Evolutionary conservation across 2,797 vertebrate genomes (phyloP).

Genomic region (Spheniscus humboldti): DNA sequence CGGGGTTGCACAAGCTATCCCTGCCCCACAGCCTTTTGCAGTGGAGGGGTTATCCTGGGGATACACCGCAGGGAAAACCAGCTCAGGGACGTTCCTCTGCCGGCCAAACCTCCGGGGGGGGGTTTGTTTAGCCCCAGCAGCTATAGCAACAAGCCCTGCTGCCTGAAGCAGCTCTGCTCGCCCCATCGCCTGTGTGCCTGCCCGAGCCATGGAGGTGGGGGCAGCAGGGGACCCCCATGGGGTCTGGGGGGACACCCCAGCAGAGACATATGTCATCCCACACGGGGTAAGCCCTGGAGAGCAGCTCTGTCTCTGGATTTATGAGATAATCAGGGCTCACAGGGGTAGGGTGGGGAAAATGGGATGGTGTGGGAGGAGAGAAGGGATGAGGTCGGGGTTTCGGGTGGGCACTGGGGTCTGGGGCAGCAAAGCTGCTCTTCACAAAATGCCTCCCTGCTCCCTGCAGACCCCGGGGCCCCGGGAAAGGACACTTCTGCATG

Average conservation of each 20-base stretch:
- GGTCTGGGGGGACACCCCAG: not conserved
- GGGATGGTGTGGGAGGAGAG: not conserved
- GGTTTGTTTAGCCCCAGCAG: slow-evolving; percentile 31
- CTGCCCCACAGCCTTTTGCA: not conserved
- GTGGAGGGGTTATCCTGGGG: not conserved
- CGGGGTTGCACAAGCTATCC: not conserved
- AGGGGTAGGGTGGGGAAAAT: too few species aligned
- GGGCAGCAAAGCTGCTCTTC: not conserved
- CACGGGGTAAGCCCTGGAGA: not conserved
- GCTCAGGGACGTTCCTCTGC: not conserved
- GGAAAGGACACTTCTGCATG: not conserved
- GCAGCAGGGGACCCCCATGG: not conserved
- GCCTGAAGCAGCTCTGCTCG: not conserved
- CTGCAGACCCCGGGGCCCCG: accelerated
- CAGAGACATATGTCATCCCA: not conserved
- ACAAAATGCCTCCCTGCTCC: not conserved
- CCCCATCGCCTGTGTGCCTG: accelerated
- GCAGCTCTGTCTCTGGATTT: not conserved
- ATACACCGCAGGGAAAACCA: not conserved
- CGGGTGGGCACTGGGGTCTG: accelerated
- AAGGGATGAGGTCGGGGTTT: not conserved
- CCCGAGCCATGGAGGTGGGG: not conserved
- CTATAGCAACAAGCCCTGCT: not conserved
- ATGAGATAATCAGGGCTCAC: not conserved
- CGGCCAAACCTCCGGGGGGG: not conserved